A percentile compares a stretch with the other conserved stretches of the same genome.
Evolutionary conservation across 2,113 vertebrate species (phyloP).

Genomic region (Grantiella picta): DNA sequence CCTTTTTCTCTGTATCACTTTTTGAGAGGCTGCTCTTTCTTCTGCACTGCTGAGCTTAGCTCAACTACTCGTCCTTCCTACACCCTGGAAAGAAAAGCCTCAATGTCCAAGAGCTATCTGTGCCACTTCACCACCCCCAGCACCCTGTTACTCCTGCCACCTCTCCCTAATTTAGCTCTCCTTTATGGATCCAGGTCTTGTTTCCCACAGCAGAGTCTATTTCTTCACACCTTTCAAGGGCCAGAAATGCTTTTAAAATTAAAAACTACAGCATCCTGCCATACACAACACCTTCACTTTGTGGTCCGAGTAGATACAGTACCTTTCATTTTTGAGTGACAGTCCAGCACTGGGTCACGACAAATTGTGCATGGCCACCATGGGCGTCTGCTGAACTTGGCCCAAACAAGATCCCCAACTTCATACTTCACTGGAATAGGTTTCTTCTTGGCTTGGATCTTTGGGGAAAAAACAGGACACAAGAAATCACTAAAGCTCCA

Average conservation of each 20-base stretch:
- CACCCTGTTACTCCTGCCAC: neutral
- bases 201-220: neutral
- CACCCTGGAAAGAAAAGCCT: neutral
- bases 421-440: constrained; percentile 84
- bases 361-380: constrained; percentile 97
- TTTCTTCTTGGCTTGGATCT: constrained; percentile 80
- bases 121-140: neutral
- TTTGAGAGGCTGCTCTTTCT: neutral
- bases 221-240: neutral
- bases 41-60: neutral
- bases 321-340: constrained; percentile 93
- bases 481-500: constrained; percentile 52
- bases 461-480: constrained; percentile 68
- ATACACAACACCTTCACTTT: neutral
- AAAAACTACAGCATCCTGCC: neutral
- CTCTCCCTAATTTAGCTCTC: neutral
- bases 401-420: constrained; percentile 94
- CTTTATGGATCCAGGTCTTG: neutral
- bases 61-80: neutral
- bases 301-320: constrained; percentile 28
- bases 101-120: neutral
- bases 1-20: neutral
- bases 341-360: constrained; percentile 81
- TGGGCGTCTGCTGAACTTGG: constrained; percentile 92
- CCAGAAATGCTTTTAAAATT: neutral